Evolutionary conservation across 2,888 invertebrate genomes (phyloP).

Genomic region (Watsonalla cultraria): DNA sequence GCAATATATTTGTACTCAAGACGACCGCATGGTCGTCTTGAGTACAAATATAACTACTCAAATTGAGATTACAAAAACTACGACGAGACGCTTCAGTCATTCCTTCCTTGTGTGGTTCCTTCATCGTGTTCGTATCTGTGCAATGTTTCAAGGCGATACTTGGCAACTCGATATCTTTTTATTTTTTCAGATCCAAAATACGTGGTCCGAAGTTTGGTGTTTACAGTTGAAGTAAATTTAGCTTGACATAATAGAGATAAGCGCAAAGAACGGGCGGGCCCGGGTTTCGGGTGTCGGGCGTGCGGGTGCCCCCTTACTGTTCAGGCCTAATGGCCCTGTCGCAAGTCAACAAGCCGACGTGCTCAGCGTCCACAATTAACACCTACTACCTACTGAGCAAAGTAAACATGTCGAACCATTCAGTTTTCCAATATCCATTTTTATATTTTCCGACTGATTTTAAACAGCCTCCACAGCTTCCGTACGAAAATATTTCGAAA

Average conservation of each 20-base stretch:
- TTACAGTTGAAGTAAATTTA: conserved; percentile 11
- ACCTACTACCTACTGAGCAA: conserved; percentile 44
- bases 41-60: too few species aligned
- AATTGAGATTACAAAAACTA: too few species aligned
- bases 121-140: too few species aligned
- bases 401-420: conserved; percentile 50
- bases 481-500: neutral
- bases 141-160: too few species aligned
- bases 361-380: conserved; percentile 59
- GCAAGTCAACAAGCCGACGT: conserved; percentile 66
- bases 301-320: conserved; percentile 22
- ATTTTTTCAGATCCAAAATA: conserved; percentile 4
- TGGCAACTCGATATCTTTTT: too few species aligned
- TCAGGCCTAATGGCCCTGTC: conserved; percentile 55
- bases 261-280: conserved; percentile 39
- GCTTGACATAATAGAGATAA: conserved; percentile 42
- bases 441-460: conserved; percentile 16
- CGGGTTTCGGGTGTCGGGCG: conserved; percentile 18
- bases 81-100: too few species aligned
- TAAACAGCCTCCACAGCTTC: neutral
- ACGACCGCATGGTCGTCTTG: too few species aligned
- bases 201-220: neutral
- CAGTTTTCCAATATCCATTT: conserved; percentile 35
- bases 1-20: too few species aligned
- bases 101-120: too few species aligned